phyloP scores from a whole-genome alignment of 2,113 vertebrate species.

The Psittacara wagleri region DNA sequence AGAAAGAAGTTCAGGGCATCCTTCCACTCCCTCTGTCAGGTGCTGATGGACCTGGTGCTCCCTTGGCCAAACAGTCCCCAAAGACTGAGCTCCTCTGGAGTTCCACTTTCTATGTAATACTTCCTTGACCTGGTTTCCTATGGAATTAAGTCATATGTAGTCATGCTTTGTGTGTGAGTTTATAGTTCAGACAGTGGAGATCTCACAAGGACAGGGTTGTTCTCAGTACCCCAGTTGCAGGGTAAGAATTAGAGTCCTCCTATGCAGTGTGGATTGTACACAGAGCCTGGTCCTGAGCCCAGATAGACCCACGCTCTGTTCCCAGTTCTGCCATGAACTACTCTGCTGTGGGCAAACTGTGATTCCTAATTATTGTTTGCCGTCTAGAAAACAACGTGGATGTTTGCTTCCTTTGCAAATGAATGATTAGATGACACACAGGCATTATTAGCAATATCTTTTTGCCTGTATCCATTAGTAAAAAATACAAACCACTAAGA shows the following conservation, averaged over 20 bases:
- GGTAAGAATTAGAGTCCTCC: not conserved
- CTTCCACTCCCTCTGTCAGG: not conserved
- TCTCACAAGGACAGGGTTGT: not conserved
- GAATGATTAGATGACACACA: not conserved
- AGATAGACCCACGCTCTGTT: not conserved
- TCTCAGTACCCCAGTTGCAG: not conserved
- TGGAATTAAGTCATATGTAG: not conserved
- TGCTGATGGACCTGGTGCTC: not conserved
- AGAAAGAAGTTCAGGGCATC: not conserved
- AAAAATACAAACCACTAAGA: not conserved
- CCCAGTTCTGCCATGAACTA: not conserved
- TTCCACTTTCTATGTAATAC: not conserved
- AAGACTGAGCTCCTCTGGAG: not conserved
- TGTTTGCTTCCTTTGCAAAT: not conserved
- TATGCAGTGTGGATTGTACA: not conserved
- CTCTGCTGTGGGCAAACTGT: not conserved
- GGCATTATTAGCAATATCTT: not conserved
- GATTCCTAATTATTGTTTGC: not conserved
- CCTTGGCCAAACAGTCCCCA: not conserved
- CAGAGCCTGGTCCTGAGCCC: not conserved
- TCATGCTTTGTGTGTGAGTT: too few relatives aligned
- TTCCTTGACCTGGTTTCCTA: not conserved
- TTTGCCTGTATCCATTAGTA: not conserved
- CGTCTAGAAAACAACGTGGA: not conserved
- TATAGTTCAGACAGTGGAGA: not conserved